These are phyloP conservation scores for Lasioglossum baleicum DNA, from an alignment of 1,140 invertebrate genomes.

Conservation along the genomic window DNA sequence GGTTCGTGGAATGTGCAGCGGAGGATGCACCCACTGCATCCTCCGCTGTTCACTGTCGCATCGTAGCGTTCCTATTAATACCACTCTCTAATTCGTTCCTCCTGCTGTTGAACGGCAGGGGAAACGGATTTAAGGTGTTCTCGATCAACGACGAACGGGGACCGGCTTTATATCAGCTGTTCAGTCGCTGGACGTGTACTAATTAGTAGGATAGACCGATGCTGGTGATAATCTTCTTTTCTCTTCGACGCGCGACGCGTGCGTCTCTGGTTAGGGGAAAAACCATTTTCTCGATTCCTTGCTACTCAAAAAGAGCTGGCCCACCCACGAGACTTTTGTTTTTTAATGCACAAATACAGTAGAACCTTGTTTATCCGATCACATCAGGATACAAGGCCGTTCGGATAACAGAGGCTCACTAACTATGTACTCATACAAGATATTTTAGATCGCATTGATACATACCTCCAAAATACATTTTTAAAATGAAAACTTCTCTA, in stretches of 20 bases:
- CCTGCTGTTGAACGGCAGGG: constrained; percentile 35
- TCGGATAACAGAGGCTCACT: no score
- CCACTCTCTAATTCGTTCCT: constrained; percentile 65
- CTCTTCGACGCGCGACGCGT: not conserved
- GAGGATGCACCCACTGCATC: no score
- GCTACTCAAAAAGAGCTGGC: no score
- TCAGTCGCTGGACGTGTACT: constrained; percentile 15
- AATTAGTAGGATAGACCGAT: constrained; percentile 31
- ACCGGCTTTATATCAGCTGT: constrained; percentile 28
- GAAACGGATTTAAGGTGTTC: constrained; percentile 62
- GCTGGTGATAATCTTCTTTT: constrained; percentile 29
- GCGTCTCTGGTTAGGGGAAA: not conserved
- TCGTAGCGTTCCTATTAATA: constrained; percentile 64
- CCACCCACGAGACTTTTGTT: no score
- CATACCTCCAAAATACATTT: no score
- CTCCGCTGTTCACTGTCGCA: constrained; percentile 40
- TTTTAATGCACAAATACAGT: no score
- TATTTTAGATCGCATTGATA: no score
- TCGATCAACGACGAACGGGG: constrained; percentile 52
- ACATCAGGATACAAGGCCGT: no score
- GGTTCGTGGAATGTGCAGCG: not conserved
- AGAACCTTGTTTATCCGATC: no score
- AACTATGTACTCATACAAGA: no score
- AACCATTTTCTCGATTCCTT: no score
- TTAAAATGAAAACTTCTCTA: no score